phyloP scores from a whole-genome alignment of 1,140 invertebrate genomes.

The Drosophila pandora region DNA sequence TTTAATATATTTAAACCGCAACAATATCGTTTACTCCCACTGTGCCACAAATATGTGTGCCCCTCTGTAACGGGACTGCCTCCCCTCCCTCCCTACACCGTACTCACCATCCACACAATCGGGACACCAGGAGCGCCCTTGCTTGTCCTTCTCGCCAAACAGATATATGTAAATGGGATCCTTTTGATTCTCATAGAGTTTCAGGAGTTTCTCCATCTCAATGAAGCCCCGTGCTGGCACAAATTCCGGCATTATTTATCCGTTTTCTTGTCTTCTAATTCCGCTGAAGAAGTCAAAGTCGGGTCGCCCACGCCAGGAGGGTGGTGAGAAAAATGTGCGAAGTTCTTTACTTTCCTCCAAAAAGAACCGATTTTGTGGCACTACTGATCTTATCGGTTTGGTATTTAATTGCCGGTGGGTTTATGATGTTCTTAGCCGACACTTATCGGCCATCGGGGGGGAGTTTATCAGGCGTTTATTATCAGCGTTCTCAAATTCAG shows the following conservation, averaged over 20 bases:
- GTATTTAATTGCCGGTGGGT: neutral
- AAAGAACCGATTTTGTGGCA: neutral
- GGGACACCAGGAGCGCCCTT: slow-evolving; percentile 64
- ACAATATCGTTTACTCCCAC: neutral
- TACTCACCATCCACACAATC: slow-evolving; percentile 58
- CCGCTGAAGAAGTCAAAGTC: too few relatives aligned
- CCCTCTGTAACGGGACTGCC: neutral
- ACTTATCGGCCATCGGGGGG: slow-evolving; percentile 22
- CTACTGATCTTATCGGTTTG: slow-evolving; percentile 2
- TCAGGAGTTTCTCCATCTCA: slow-evolving; percentile 51
- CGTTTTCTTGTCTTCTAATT: neutral
- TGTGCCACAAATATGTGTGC: neutral
- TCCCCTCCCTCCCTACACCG: too few relatives aligned
- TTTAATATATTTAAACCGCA: neutral
- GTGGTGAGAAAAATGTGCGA: too few relatives aligned
- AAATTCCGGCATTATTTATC: slow-evolving; percentile 76
- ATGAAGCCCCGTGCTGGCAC: slow-evolving; percentile 43
- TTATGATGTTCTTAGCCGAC: slow-evolving; percentile 6
- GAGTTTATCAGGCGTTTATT: slow-evolving; percentile 10
- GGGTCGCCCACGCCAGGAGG: too few relatives aligned
- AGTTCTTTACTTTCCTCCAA: neutral
- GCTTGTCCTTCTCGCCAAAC: slow-evolving; percentile 61
- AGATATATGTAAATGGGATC: slow-evolving; percentile 62
- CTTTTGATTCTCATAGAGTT: slow-evolving; percentile 8
- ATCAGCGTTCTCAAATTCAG: neutral